These are phyloP conservation scores for Aphelocoma californica DNA, from an alignment of 2,797 vertebrate species.

Conservation along the genomic window DNA sequence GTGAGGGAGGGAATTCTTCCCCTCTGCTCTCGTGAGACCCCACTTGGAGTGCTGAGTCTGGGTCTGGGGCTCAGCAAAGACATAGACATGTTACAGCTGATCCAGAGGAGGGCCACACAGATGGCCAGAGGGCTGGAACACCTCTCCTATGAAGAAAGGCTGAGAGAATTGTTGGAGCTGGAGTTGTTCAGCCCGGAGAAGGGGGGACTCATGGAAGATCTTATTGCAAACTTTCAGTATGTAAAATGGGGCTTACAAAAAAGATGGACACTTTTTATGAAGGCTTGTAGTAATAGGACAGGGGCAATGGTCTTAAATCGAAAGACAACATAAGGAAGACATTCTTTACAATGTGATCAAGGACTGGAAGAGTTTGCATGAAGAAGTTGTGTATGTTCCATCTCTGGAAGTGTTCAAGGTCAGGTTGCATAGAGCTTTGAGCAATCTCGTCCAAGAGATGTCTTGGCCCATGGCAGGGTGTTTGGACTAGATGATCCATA, in stretches of 20 bases:
- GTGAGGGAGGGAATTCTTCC: neutral
- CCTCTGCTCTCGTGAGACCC: neutral
- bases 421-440: neutral
- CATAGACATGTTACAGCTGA: neutral
- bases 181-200: neutral
- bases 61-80: neutral
- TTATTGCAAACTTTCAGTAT: neutral
- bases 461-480: neutral
- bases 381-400: neutral
- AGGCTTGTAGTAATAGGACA: neutral
- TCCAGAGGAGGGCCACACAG: neutral
- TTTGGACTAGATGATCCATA: neutral
- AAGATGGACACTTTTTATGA: neutral
- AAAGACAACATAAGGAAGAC: neutral
- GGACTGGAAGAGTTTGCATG: too few relatives aligned
- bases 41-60: neutral
- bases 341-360: neutral
- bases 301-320: neutral
- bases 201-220: neutral
- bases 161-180: neutral
- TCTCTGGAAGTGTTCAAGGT: neutral
- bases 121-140: neutral
- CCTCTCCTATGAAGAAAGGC: neutral
- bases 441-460: neutral
- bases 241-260: neutral